Percentiles rank a stretch among this genome's conserved stretches.
Evolutionary conservation across 2,888 invertebrate species (phyloP).

Genomic region (Trachelus stipa): DNA sequence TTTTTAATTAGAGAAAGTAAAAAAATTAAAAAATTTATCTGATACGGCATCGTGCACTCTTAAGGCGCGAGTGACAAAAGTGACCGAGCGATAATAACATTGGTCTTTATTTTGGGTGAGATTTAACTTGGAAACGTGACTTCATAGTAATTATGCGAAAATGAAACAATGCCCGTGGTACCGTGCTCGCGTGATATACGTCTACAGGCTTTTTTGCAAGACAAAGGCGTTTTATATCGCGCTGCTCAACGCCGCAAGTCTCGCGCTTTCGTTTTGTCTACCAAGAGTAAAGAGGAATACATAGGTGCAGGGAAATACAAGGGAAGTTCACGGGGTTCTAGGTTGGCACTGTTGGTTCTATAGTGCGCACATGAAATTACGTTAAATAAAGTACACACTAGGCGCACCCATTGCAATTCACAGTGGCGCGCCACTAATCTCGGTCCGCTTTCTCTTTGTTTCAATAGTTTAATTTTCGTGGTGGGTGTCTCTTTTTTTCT

Average conservation of each 20-base stretch:
- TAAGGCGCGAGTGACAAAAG: background rate
- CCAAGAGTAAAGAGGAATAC: background rate
- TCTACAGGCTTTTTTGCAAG: conserved; percentile 25
- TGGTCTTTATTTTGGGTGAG: conserved; percentile 63
- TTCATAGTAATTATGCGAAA: conserved; percentile 62
- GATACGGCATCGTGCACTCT: background rate
- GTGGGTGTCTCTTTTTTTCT: background rate
- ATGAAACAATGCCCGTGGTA: conserved; percentile 16
- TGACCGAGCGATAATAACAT: conserved; percentile 55
- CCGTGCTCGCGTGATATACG: conserved; percentile 28
- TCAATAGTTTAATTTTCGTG: background rate
- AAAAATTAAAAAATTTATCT: background rate
- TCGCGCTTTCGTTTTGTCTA: conserved; percentile 26
- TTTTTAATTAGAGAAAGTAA: background rate
- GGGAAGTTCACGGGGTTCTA: background rate
- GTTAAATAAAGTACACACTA: conserved; percentile 5
- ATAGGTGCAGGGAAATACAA: background rate
- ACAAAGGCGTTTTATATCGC: conserved; percentile 34
- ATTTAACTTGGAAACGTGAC: conserved; percentile 64
- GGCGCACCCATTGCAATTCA: background rate
- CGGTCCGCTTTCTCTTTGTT: conserved; percentile 5
- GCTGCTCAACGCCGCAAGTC: conserved; percentile 33
- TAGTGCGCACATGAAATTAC: background rate
- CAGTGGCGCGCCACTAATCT: background rate
- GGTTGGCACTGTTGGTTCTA: background rate